A percentile compares a stretch with the other conserved stretches of the same genome.
These are phyloP conservation scores for Pangasius macronema DNA, from an alignment of 2,797 vertebrate species.

Conservation along the genomic window DNA sequence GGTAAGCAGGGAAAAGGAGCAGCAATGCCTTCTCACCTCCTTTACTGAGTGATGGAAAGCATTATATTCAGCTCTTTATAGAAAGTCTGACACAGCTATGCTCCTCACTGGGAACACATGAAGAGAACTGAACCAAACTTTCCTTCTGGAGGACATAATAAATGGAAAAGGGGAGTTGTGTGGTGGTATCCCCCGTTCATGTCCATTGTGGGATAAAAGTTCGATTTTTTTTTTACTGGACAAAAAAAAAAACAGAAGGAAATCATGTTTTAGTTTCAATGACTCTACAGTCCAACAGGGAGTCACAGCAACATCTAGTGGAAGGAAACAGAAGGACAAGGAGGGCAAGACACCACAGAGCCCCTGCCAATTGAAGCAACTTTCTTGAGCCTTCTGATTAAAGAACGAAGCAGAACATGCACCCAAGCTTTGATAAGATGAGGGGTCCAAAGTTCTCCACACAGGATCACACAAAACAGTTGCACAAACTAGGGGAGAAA, in stretches of 20 bases:
- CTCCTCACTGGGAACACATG: constrained; percentile 18
- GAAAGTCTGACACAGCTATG: not conserved
- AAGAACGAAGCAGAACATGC: constrained; percentile 11
- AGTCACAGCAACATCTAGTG: constrained; percentile 58
- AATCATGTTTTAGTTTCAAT: constrained; percentile 7
- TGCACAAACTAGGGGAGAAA: not conserved
- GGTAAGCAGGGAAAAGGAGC: constrained; percentile 23
- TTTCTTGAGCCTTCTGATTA: constrained; percentile 38
- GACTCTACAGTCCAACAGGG: constrained; percentile 41
- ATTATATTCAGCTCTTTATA: constrained; percentile 23
- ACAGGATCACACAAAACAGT: not conserved
- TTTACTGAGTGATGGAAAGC: constrained; percentile 13
- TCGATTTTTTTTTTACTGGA: not conserved
- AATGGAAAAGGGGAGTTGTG: not conserved
- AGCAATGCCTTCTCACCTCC: not conserved
- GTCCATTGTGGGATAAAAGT: constrained; percentile 29
- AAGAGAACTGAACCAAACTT: constrained; percentile 33
- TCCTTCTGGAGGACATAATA: not conserved
- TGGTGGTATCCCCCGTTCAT: not conserved
- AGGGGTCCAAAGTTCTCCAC: too few species aligned
- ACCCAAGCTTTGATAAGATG: constrained; percentile 11
- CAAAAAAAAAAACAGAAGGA: constrained; percentile 6
- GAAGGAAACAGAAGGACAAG: constrained; percentile 10
- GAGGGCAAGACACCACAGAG: not conserved
- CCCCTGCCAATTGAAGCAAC: constrained; percentile 26